A percentile compares a stretch with the other conserved stretches of the same genome.
phyloP scores from a whole-genome alignment of 2,797 vertebrate genomes.

The Synaphobranchus kaupii region DNA sequence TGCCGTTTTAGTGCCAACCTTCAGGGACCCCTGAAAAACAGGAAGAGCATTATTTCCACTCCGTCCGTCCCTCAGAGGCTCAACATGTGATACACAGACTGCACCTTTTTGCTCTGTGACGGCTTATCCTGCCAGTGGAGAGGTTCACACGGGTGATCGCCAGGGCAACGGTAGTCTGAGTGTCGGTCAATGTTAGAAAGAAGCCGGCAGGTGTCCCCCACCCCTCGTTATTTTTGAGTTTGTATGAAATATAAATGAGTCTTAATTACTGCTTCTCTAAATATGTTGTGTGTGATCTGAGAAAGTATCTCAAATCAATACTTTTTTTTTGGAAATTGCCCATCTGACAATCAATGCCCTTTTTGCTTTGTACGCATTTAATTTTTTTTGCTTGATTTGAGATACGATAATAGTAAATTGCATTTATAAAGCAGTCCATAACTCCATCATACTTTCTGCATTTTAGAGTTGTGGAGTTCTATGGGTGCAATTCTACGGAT shows the following conservation, averaged over 20 bases:
- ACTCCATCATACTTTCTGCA: neutral
- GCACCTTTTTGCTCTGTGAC: neutral
- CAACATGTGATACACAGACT: constrained; percentile 16
- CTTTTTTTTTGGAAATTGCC: neutral
- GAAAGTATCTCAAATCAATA: neutral
- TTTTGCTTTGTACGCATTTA: neutral
- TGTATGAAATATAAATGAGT: neutral
- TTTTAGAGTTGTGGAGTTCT: neutral
- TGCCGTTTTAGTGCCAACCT: constrained; percentile 76
- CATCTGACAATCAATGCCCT: neutral
- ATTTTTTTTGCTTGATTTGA: neutral
- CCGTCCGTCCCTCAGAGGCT: neutral
- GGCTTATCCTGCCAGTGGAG: constrained; percentile 52
- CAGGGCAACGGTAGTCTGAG: constrained; percentile 10
- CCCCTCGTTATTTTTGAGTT: neutral
- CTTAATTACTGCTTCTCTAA: neutral
- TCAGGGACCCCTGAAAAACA: constrained; percentile 77
- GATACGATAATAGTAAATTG: neutral
- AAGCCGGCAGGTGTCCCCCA: neutral
- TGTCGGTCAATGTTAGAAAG: constrained; percentile 35
- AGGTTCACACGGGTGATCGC: constrained; percentile 51
- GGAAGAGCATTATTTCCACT: constrained; percentile 39
- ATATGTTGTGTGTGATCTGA: neutral
- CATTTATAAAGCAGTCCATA: neutral
- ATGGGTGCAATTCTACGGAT: neutral